Evolutionary conservation across 2,888 invertebrate species (phyloP).

Genomic region (Cryptophagus acutangulus): DNA sequence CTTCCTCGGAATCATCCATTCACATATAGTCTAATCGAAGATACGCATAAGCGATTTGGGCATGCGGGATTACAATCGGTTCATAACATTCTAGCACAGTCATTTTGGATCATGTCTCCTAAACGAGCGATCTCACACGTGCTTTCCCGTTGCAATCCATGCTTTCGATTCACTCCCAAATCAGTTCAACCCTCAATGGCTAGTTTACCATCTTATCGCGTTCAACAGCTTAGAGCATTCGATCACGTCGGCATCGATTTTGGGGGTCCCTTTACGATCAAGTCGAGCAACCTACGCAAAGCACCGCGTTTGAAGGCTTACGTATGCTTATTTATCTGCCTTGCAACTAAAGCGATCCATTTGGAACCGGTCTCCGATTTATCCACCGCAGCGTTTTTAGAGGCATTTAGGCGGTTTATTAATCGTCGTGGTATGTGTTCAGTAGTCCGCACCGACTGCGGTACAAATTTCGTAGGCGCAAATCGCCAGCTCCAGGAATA

Average conservation of each 20-base stretch:
- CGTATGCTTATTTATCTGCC: conserved; percentile 18
- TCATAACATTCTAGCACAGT: no score
- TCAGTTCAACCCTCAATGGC: no score
- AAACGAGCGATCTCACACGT: conserved; percentile 6
- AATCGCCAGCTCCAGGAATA: conserved; percentile 12
- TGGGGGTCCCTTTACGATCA: conserved; percentile 19
- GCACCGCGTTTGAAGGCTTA: conserved; percentile 15
- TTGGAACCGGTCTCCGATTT: conserved; percentile 28
- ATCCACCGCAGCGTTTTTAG: conserved; percentile 25
- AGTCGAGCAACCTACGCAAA: conserved; percentile 8
- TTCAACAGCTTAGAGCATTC: conserved; percentile 13
- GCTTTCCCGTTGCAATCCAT: conserved; percentile 10
- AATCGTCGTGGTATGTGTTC: conserved; percentile 24
- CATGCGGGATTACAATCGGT: no score
- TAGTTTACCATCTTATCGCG: conserved; percentile 12
- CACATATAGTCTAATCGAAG: no score
- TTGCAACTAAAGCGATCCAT: conserved; percentile 26
- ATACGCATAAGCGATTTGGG: no score
- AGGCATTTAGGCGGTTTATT: conserved; percentile 26
- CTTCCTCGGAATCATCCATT: no score
- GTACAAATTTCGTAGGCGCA: conserved; percentile 25
- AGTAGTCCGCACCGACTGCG: conserved; percentile 26
- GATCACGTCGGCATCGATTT: conserved; percentile 15
- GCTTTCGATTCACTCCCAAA: conserved; percentile 10
- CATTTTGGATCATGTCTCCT: conserved; percentile 13